Evolutionary conservation across 2,797 vertebrate species (phyloP).

Genomic region (Urophycis tenuis): DNA sequence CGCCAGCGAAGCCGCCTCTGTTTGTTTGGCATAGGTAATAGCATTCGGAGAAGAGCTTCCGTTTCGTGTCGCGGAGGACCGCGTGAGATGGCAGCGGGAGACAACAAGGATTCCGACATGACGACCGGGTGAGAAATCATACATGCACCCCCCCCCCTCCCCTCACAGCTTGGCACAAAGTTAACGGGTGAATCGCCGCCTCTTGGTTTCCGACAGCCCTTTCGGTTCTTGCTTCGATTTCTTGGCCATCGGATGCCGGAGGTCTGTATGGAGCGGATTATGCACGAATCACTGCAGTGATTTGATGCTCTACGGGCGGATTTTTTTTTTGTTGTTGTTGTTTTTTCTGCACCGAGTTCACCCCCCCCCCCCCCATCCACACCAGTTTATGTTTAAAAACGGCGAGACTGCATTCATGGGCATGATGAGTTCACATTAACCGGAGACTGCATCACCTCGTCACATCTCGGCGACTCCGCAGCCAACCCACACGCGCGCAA

Average conservation of each 20-base stretch:
- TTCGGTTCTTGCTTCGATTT: neutral
- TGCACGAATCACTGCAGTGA: slow-evolving; percentile 21
- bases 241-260: neutral
- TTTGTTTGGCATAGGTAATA: neutral
- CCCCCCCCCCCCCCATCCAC: neutral
- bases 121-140: slow-evolving; percentile 8
- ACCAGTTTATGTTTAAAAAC: neutral
- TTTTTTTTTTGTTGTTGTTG: neutral
- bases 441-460: neutral
- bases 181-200: neutral
- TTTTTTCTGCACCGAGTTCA: neutral
- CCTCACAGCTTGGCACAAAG: neutral
- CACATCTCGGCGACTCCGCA: neutral
- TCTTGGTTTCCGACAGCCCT: neutral
- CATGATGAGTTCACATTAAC: neutral
- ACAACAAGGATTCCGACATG: neutral
- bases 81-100: neutral
- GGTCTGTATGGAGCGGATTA: slow-evolving; percentile 7
- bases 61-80: neutral
- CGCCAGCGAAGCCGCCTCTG: neutral
- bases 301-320: neutral
- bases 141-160: neutral
- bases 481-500: neutral
- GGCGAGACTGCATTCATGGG: slow-evolving; percentile 14
- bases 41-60: neutral